These are phyloP conservation scores for Poecilia latipinna DNA, from an alignment of 2,113 vertebrate genomes.

Conservation along the genomic window DNA sequence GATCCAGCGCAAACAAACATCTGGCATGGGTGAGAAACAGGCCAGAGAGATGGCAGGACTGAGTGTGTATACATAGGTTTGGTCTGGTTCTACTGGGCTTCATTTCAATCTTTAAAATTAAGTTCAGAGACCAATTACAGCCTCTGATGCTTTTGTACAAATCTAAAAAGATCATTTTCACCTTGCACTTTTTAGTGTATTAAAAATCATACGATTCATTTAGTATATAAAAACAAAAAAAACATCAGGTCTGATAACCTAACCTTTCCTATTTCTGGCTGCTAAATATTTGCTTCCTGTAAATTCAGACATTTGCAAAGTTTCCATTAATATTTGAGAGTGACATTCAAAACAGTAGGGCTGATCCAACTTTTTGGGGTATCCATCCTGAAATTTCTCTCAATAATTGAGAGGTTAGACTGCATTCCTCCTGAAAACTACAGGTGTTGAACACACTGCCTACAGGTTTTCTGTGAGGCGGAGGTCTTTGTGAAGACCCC, in stretches of 20 bases:
- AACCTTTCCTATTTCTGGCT: background rate
- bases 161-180: constrained; percentile 8
- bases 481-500: too few species aligned
- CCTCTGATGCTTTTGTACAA: constrained; percentile 23
- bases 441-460: too few species aligned
- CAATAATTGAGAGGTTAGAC: too few species aligned
- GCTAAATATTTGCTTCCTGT: background rate
- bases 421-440: too few species aligned
- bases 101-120: constrained; percentile 6
- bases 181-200: too few species aligned
- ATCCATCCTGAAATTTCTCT: background rate
- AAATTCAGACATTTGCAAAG: background rate
- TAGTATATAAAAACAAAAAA: too few species aligned
- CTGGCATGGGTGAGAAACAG: constrained; percentile 11
- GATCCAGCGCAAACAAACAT: constrained; percentile 45
- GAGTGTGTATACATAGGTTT: constrained; percentile 3
- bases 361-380: background rate
- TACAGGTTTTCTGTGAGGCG: too few species aligned
- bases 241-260: too few species aligned
- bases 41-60: constrained; percentile 2
- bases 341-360: too few species aligned
- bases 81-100: constrained; percentile 2
- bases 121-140: constrained; percentile 14
- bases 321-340: background rate
- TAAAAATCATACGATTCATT: background rate